Evolutionary conservation across 2,888 invertebrate genomes (phyloP).

Genomic region (Unio delphinus): DNA sequence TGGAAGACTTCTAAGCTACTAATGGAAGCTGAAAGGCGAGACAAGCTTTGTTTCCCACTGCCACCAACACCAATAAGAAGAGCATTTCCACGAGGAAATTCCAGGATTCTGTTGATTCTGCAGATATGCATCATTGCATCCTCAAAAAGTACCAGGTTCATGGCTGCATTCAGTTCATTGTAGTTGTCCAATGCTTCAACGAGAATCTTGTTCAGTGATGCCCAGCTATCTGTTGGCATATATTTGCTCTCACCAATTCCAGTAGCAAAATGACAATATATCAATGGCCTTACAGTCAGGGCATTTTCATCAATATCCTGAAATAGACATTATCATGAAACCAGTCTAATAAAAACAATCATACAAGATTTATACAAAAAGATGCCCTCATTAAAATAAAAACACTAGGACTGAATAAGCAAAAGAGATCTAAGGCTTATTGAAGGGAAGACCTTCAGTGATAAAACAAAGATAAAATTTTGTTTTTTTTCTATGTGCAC

Average conservation of each 20-base stretch:
- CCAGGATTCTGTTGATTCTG: slow-evolving; percentile 93
- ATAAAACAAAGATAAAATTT: too few species aligned
- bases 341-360: too few species aligned
- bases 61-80: slow-evolving; percentile 96
- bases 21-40: slow-evolving; percentile 93
- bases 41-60: slow-evolving; percentile 94
- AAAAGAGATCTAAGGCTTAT: too few species aligned
- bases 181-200: slow-evolving; percentile 93
- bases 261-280: slow-evolving; percentile 92
- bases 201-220: slow-evolving; percentile 84
- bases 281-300: slow-evolving; percentile 88
- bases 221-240: slow-evolving; percentile 87
- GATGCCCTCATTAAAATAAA: too few species aligned
- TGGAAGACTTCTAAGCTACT: slow-evolving; percentile 94
- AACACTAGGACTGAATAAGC: too few species aligned
- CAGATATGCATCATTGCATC: slow-evolving; percentile 96
- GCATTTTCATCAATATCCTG: slow-evolving; percentile 90
- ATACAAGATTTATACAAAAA: too few species aligned
- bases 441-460: too few species aligned
- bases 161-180: slow-evolving; percentile 96
- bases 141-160: slow-evolving; percentile 97
- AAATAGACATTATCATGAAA: slow-evolving; percentile 21
- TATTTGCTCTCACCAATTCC: slow-evolving; percentile 98
- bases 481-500: too few species aligned
- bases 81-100: slow-evolving; percentile 95